Conservation (phyloP, 2,888 invertebrate genomes). For the Panzeria rudis region DNA sequence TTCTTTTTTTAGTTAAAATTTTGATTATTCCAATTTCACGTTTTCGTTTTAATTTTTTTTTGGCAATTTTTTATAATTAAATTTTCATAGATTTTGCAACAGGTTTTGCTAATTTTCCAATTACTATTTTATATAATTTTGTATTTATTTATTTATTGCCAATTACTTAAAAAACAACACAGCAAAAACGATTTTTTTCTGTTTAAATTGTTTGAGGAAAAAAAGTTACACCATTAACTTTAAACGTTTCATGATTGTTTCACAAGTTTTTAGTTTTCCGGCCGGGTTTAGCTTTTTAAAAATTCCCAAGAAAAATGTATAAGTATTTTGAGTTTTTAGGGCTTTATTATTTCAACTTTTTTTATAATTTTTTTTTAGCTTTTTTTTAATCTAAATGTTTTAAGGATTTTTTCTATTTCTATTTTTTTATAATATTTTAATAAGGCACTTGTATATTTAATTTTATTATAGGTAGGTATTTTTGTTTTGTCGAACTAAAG, state of each 20-base stretch:
- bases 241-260: conserved; percentile 69
- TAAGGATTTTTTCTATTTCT: conserved; percentile 20
- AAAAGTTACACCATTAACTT: conserved; percentile 64
- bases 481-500: conserved; percentile 36
- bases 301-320: background rate
- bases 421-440: conserved; percentile 24
- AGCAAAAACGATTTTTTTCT: conserved; percentile 25
- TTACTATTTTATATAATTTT: background rate
- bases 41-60: conserved; percentile 13
- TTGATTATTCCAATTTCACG: conserved; percentile 12
- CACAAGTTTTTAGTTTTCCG: conserved; percentile 1
- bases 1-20: conserved; percentile 16
- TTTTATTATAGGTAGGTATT: conserved; percentile 2
- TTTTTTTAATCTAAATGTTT: conserved; percentile 2
- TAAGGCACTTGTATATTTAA: conserved; percentile 65
- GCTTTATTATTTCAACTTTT: background rate
- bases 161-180: conserved; percentile 12
- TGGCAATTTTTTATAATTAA: conserved; percentile 10
- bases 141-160: background rate
- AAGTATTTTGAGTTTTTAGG: background rate
- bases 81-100: conserved; percentile 5
- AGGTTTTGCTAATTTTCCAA: background rate
- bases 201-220: background rate
- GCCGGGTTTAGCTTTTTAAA: conserved; percentile 11
- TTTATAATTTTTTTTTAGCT: conserved; percentile 3